Conservation (phyloP, 2,888 invertebrate genomes). For the Lasioglossum leucozonium region DNA sequence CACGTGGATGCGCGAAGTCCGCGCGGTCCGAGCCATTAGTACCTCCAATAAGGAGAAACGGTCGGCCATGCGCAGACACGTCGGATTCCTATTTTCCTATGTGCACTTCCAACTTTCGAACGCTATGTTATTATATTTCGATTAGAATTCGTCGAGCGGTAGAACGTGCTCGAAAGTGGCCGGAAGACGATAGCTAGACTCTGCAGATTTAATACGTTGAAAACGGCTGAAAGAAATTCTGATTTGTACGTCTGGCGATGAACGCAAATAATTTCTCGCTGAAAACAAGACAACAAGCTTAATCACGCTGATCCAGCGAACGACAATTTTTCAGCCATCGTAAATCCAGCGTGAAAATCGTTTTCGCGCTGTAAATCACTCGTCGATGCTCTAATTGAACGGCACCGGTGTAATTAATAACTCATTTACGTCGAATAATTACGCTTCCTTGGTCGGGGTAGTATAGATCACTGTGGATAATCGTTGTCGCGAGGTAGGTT, state of each 20-base stretch:
- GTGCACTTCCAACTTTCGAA: background rate
- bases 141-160: background rate
- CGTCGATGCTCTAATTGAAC: conserved; percentile 57
- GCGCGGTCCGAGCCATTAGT: background rate
- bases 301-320: background rate
- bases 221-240: background rate
- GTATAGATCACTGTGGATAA: conserved; percentile 34
- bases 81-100: no score
- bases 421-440: conserved; percentile 61
- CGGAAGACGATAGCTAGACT: background rate
- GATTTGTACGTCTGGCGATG: no score
- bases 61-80: background rate
- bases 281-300: background rate
- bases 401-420: conserved; percentile 55
- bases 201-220: background rate
- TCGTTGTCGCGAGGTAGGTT: background rate
- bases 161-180: background rate
- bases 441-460: conserved; percentile 29
- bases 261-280: background rate
- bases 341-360: background rate
- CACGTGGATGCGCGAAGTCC: background rate
- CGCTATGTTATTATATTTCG: background rate
- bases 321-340: background rate
- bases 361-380: conserved; percentile 48
- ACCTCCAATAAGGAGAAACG: conserved; percentile 2